Conservation (phyloP, 1,140 invertebrate genomes). For the Galleria mellonella region DNA sequence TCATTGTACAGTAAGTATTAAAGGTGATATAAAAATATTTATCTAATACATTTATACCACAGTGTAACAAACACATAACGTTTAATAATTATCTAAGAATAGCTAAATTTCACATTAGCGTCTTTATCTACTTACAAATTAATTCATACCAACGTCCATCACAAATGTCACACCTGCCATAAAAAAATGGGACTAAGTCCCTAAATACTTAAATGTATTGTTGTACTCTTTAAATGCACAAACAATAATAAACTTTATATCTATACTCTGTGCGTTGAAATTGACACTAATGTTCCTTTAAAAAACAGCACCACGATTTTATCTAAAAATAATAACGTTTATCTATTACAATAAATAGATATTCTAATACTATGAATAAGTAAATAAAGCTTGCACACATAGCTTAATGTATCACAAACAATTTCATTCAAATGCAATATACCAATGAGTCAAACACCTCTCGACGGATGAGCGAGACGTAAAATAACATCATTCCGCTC, state of each 20-base stretch:
- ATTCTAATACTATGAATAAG: neutral
- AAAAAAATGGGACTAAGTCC: slow-evolving; percentile 26
- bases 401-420: no score
- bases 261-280: neutral
- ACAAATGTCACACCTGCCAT: slow-evolving; percentile 2
- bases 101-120: no score
- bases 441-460: no score
- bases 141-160: neutral
- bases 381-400: no score
- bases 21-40: no score
- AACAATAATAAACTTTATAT: neutral
- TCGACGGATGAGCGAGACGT: neutral
- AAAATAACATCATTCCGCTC: neutral
- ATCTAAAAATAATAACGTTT: neutral
- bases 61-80: no score
- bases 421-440: no score
- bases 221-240: slow-evolving; percentile 14
- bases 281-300: neutral
- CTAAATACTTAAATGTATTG: slow-evolving; percentile 27
- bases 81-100: no score
- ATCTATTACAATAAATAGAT: neutral
- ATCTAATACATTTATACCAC: no score
- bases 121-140: no score
- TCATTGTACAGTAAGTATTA: no score
- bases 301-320: neutral